Conservation (phyloP, 2,797 vertebrate genomes). For the Scolopax rusticola region DNA sequence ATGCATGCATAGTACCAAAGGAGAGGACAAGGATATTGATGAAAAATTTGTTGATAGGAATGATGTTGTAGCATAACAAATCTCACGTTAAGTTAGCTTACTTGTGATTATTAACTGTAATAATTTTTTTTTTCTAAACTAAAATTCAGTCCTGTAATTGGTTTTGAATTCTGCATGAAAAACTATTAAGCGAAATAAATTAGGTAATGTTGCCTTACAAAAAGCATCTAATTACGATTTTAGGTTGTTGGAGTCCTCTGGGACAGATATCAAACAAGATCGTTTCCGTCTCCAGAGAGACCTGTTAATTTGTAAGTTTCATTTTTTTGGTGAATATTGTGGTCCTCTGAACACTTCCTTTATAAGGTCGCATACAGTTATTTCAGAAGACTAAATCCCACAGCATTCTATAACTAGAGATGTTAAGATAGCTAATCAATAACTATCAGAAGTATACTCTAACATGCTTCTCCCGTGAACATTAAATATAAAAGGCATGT, state of each 20-base stretch:
- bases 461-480: not conserved
- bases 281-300: constrained; percentile 68
- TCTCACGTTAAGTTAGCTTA: not conserved
- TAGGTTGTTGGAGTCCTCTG: constrained; percentile 79
- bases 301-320: constrained; percentile 80
- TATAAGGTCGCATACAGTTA: not conserved
- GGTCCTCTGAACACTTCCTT: not conserved
- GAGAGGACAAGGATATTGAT: not conserved
- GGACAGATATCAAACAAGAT: constrained; percentile 79
- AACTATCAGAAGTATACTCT: not conserved
- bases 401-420: not conserved
- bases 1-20: not conserved
- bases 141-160: not conserved
- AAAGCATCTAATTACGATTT: not conserved
- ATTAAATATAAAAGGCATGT: not conserved
- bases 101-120: not conserved
- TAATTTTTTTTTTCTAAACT: not conserved
- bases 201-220: not conserved
- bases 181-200: not conserved
- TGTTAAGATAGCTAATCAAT: not conserved
- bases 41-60: not conserved
- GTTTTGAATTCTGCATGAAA: not conserved
- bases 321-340: not conserved
- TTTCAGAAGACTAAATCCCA: not conserved
- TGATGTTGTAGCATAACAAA: not conserved